These are phyloP conservation scores for Eumacrocentrus americanus DNA, from an alignment of 2,888 invertebrate genomes.

Conservation along the genomic window DNA sequence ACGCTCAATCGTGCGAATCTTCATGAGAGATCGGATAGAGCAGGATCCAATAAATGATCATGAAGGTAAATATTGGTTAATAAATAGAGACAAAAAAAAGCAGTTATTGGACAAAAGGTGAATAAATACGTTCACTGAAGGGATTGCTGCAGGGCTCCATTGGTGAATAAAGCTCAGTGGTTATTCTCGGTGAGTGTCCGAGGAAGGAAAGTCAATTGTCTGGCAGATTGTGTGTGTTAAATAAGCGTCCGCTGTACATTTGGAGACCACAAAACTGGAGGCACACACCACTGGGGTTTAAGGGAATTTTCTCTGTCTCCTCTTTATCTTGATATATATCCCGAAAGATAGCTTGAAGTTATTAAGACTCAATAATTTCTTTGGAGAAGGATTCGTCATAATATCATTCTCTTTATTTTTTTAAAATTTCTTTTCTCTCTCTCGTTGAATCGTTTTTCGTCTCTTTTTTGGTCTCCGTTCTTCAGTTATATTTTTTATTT, in stretches of 20 bases:
- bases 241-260: not conserved
- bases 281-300: not conserved
- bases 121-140: too few relatives aligned
- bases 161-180: conserved; percentile 12
- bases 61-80: not conserved
- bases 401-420: conserved; percentile 21
- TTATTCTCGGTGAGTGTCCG: not conserved
- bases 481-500: conserved; percentile 13
- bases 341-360: too few relatives aligned
- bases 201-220: not conserved
- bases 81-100: too few relatives aligned
- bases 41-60: not conserved
- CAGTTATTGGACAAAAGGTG: conserved; percentile 21
- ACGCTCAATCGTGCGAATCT: conserved; percentile 38
- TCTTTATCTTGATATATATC: conserved; percentile 1
- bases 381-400: too few relatives aligned
- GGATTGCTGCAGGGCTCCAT: not conserved
- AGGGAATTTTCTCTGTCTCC: conserved; percentile 3
- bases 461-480: not conserved
- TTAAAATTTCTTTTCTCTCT: conserved; percentile 26
- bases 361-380: conserved; percentile 21
- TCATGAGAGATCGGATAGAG: conserved; percentile 1
- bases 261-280: conserved; percentile 12
- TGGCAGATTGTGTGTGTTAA: not conserved
- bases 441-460: conserved; percentile 29